Percentiles rank a stretch among this genome's conserved stretches.
Evolutionary conservation across 2,113 vertebrate species (phyloP).

Genomic region (Morone chrysops): DNA sequence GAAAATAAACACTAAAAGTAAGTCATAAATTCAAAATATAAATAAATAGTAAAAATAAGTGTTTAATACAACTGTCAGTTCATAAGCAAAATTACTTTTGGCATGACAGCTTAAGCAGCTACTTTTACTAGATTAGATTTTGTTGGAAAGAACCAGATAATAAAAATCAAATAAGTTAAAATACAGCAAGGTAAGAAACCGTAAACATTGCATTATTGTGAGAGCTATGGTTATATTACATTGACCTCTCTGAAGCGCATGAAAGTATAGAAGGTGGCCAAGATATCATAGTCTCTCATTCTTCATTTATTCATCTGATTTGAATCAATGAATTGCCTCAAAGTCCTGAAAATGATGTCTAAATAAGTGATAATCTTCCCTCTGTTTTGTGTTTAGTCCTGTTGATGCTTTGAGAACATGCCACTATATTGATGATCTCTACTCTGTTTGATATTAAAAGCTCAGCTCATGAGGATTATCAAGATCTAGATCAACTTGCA

Average conservation of each 20-base stretch:
- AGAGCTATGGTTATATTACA: background rate
- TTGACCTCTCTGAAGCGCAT: background rate
- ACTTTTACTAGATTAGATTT: background rate
- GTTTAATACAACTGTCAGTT: background rate
- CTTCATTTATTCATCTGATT: background rate
- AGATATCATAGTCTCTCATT: background rate
- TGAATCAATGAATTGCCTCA: constrained; percentile 1
- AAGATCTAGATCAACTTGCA: constrained; percentile 24
- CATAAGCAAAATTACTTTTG: too few relatives aligned
- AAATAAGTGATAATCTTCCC: background rate
- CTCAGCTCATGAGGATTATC: constrained; percentile 22
- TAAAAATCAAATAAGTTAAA: background rate
- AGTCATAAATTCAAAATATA: background rate
- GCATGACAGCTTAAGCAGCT: background rate
- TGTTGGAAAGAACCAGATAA: background rate
- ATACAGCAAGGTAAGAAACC: background rate
- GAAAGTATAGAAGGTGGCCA: background rate
- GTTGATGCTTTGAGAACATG: too few relatives aligned
- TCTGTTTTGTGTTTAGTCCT: background rate
- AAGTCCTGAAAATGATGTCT: background rate
- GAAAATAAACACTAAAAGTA: background rate
- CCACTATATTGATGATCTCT: background rate
- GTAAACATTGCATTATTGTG: background rate
- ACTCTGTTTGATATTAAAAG: constrained; percentile 19
- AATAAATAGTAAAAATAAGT: background rate